Percentiles rank a stretch among this genome's conserved stretches.
These are phyloP conservation scores for Megalopta genalis DNA, from an alignment of 1,140 invertebrate species.

Conservation along the genomic window DNA sequence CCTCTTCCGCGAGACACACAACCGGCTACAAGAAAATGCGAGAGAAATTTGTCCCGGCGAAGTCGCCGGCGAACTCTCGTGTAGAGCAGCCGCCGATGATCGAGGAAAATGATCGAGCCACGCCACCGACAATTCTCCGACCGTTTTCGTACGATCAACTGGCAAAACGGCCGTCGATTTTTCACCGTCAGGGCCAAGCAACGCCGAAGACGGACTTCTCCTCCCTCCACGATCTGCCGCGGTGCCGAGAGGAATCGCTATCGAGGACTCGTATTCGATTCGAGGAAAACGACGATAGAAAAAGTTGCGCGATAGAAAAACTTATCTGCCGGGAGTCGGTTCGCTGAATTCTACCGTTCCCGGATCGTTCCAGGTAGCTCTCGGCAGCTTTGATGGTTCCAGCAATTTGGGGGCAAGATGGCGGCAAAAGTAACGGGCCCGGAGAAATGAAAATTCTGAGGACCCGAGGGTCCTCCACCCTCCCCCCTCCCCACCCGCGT, in stretches of 20 bases:
- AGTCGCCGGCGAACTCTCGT: no score
- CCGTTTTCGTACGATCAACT: neutral
- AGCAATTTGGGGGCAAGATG: no score
- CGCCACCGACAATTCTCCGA: neutral
- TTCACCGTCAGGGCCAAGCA: conserved; percentile 15
- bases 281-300: neutral
- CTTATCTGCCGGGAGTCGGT: neutral
- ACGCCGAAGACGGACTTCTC: neutral
- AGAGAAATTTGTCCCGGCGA: no score
- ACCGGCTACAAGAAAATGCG: no score
- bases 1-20: no score
- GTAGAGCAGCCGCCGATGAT: neutral
- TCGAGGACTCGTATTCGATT: neutral
- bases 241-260: conserved; percentile 2
- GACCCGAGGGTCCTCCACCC: no score
- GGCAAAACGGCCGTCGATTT: neutral
- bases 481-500: no score
- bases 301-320: neutral
- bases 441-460: no score
- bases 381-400: no score
- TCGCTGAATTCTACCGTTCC: neutral
- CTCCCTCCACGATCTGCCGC: neutral
- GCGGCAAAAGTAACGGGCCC: no score
- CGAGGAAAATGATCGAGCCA: neutral
- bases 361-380: no score